Base-by-base conservation (phyloP, 2,797 vertebrate genomes). In the Crax fasciolata region DNA sequence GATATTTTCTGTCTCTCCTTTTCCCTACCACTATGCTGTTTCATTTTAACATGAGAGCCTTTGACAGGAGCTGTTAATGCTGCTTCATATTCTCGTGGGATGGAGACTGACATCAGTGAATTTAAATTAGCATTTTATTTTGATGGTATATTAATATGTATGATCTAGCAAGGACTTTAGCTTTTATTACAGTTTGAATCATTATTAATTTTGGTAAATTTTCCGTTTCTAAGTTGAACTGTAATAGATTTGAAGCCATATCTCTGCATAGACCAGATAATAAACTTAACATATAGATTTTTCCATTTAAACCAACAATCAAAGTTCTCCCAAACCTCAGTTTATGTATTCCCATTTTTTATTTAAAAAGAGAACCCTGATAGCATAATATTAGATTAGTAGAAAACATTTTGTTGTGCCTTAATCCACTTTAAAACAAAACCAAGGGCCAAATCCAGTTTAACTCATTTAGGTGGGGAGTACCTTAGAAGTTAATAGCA, bases 161-260 rank as follows among this genome's bases (percentile, higher is more conserved):
- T 83, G 67, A 72, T 48, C 61, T 79, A 89, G 9, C 19, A 83
- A 44, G 27, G 67, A 72, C 66, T 87, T 90, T 19, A 63, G 32
- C 57, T 94, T 93, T 94, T 94, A 82, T 74, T 92, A 59, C 38
- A 59, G 67, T 87, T 89, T 67, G 65, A 82, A 91, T 89, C 46
- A 68, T 75, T 82, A 90, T 27, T 77, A 83, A 94, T 95, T 96
- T 90, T 82, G n/a, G 67, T 75, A 91, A 70, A n/a, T 77, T 59
- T 96, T 90, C 65, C 94, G 77, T 8, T 35, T 88, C 80, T 55
- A 94, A 87, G 85, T 89, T 59, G 43, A 87, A 43, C 71, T 48
- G 11, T 48, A 89, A 93, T 65, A 77, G 59, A 89, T 73, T 73
- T 90, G 28, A 96, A 94, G 51, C 48, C 23, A 44, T 90, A 46